Evolutionary conservation across 1,140 invertebrate genomes (phyloP), one percentile per base, ranked within the genome.

Genomic region (Anastrepha obliqua): DNA sequence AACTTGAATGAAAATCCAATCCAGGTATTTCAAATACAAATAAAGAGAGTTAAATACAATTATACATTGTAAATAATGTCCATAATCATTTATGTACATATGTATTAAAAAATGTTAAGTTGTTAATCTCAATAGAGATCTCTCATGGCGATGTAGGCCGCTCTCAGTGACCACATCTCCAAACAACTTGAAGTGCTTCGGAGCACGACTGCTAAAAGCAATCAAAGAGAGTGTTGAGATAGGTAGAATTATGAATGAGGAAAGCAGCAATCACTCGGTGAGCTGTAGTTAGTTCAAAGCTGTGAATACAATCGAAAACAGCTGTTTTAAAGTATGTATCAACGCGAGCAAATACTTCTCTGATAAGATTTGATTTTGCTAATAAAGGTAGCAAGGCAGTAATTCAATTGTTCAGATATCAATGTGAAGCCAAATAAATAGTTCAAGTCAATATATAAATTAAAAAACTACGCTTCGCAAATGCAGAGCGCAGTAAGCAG

Each of bases 231-330:
- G 8, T 47, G 74, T 81, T 51, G 9, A 6, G 1, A 3, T 55
- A 20, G 47, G n/a, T 4, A 20, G 29, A 47, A n/a, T 55, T 20
- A 51, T 51, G 74, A 20, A 20, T 20, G n/a, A 2, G 17, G 7
- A 4, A 55, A 13, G 20, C 47, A 20, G 20, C 20, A 29, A 29
- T 8, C 1, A 29, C 8, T 58, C 2, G 47, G 0, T 81, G 11
- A 55, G 4, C 4, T 5, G 74, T 58, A 47, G 1, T 81, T 55
- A 81, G 74, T 81, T 81, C 47, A 58, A 51, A 51, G 17, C 20
- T 81, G 74, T 55, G 74, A 55, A 81, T 15, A 0, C 47, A 81
- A 20, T 55, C n/a, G 74, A 11, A 81, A 58, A 55, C 74, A 81
- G 17, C 47, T 81, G 74, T 81, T 81, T 39, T 42, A 51, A 29